These are phyloP conservation scores for Lacerta bilineata DNA, from an alignment of 2,797 vertebrate species.

Conservation along the genomic window DNA sequence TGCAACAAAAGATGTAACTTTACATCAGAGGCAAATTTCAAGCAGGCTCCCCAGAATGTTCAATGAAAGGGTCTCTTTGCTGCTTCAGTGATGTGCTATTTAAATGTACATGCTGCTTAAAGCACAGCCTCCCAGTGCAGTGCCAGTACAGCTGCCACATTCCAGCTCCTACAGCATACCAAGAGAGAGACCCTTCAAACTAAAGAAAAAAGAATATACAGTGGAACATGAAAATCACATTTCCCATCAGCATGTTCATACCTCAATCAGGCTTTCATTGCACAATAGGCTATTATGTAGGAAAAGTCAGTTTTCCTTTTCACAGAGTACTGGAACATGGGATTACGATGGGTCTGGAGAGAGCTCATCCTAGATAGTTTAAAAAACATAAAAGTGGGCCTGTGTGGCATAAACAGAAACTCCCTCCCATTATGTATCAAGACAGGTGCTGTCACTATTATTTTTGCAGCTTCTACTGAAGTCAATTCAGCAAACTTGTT, in stretches of 20 bases:
- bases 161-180: slow-evolving; percentile 40
- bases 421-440: no score
- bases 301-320: not conserved
- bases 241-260: not conserved
- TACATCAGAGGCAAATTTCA: not conserved
- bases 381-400: not conserved
- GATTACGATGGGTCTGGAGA: not conserved
- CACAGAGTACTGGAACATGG: not conserved
- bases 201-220: slow-evolving; percentile 33
- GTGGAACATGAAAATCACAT: not conserved
- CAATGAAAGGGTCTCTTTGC: not conserved
- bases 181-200: slow-evolving; percentile 37
- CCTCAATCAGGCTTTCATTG: slow-evolving; percentile 9
- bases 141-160: not conserved
- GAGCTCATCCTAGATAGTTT: not conserved
- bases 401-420: not conserved
- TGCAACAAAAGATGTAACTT: not conserved
- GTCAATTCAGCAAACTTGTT: no score
- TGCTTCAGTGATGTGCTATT: slow-evolving; percentile 24
- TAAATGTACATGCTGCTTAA: not conserved
- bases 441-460: no score
- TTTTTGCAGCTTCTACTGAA: no score
- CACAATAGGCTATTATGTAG: not conserved
- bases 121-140: slow-evolving; percentile 16
- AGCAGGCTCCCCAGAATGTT: no score